These are phyloP conservation scores for Periophthalmodon schlosseri DNA, from an alignment of 2,113 vertebrate genomes.

Conservation along the genomic window DNA sequence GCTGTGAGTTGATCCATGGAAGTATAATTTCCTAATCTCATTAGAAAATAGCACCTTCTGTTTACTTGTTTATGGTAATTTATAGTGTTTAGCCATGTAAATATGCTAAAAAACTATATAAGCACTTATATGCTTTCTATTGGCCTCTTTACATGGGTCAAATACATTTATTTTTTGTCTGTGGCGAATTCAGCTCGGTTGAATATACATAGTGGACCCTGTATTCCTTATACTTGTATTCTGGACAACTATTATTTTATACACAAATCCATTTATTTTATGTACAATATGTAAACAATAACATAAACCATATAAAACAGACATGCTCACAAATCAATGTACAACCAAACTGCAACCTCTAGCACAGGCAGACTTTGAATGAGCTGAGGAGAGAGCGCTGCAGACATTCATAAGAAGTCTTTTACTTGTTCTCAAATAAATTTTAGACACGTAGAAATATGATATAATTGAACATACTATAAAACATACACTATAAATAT, in stretches of 20 bases:
- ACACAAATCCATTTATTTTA: slow-evolving; percentile 72
- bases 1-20: too few species aligned
- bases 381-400: slow-evolving; percentile 46
- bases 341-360: slow-evolving; percentile 64
- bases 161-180: not conserved
- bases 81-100: too few species aligned
- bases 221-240: too few species aligned
- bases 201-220: too few species aligned
- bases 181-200: not conserved
- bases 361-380: slow-evolving; percentile 56
- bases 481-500: slow-evolving; percentile 78
- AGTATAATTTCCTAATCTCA: too few species aligned
- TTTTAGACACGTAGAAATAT: slow-evolving; percentile 73
- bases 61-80: too few species aligned
- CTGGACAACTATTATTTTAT: slow-evolving; percentile 27
- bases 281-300: slow-evolving; percentile 82
- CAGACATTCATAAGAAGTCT: slow-evolving; percentile 68
- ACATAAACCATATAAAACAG: slow-evolving; percentile 65
- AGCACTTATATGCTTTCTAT: too few species aligned
- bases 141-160: too few species aligned
- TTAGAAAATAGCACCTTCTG: too few species aligned
- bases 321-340: slow-evolving; percentile 71
- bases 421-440: slow-evolving; percentile 61
- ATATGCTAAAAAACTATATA: too few species aligned
- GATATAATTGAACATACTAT: slow-evolving; percentile 70